Conservation (phyloP, 2,797 vertebrate species). For the Hoplostethus atlanticus region DNA sequence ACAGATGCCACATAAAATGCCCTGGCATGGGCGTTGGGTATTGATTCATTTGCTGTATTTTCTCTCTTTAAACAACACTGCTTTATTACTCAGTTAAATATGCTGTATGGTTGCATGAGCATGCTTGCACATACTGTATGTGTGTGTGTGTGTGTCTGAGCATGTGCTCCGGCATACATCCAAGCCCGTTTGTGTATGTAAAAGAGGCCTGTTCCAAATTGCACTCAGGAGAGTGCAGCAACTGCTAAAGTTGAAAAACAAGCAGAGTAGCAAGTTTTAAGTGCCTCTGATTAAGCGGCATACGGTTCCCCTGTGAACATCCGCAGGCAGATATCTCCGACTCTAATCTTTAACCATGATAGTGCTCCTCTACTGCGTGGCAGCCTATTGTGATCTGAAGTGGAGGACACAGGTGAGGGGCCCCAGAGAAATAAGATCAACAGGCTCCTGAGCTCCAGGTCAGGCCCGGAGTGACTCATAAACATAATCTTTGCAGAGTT, state of each 20-base stretch:
- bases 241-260: slow-evolving; percentile 31
- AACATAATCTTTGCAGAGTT: slow-evolving; percentile 55
- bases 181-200: slow-evolving; percentile 34
- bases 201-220: slow-evolving; percentile 25
- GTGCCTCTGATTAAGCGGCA: slow-evolving; percentile 35
- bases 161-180: slow-evolving; percentile 31
- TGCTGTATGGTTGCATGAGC: slow-evolving; percentile 71
- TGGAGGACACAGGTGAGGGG: slow-evolving; percentile 47
- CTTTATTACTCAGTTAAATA: slow-evolving; percentile 78
- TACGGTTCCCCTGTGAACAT: slow-evolving; percentile 28
- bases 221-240: slow-evolving; percentile 16
- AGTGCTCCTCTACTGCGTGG: slow-evolving; percentile 41
- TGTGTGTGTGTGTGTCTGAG: slow-evolving; percentile 8
- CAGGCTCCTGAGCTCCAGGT: slow-evolving; percentile 28
- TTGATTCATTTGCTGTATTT: slow-evolving; percentile 83
- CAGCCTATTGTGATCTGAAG: slow-evolving; percentile 54
- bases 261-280: slow-evolving; percentile 21
- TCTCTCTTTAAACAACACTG: slow-evolving; percentile 83
- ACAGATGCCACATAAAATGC: slow-evolving; percentile 87
- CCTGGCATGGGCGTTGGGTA: slow-evolving; percentile 76
- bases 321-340: slow-evolving; percentile 23
- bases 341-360: slow-evolving; percentile 42
- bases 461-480: slow-evolving; percentile 50
- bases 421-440: slow-evolving; percentile 43
- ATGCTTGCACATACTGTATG: slow-evolving; percentile 49